These are phyloP conservation scores for Scrobipalpa costella DNA, from an alignment of 2,888 invertebrate genomes.

Conservation along the genomic window DNA sequence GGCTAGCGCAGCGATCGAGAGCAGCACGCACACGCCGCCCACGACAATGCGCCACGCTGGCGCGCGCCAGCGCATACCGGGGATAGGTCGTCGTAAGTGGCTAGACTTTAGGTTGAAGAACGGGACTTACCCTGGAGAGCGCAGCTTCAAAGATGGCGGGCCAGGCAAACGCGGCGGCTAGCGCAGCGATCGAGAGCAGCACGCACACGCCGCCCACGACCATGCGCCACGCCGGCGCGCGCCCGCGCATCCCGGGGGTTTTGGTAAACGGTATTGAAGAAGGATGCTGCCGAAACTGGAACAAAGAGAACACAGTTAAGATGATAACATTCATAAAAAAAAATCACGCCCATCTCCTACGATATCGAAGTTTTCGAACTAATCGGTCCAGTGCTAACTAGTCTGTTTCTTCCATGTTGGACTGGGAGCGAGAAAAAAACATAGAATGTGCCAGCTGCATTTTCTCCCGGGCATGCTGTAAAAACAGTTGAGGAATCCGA, in stretches of 20 bases:
- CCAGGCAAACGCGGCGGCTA: slow-evolving; percentile 64
- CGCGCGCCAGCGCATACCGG: slow-evolving; percentile 64
- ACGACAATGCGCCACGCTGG: slow-evolving; percentile 39
- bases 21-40: slow-evolving; percentile 52
- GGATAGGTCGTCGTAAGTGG: too few relatives aligned
- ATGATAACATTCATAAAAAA: not conserved
- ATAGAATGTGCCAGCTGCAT: too few relatives aligned
- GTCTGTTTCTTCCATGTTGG: too few relatives aligned
- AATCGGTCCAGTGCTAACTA: too few relatives aligned
- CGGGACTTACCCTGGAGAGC: slow-evolving; percentile 34
- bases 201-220: slow-evolving; percentile 53
- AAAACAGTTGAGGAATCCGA: too few relatives aligned
- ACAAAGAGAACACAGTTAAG: not conserved
- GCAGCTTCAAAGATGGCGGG: slow-evolving; percentile 64
- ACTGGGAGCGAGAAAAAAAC: too few relatives aligned
- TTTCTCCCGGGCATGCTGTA: too few relatives aligned
- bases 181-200: slow-evolving; percentile 54
- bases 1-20: slow-evolving; percentile 56
- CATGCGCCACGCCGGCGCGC: slow-evolving; percentile 61
- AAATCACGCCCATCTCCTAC: too few relatives aligned
- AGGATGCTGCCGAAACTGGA: not conserved
- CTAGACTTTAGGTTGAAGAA: too few relatives aligned
- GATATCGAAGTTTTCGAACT: too few relatives aligned
- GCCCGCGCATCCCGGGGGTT: slow-evolving; percentile 67
- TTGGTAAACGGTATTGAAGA: too few relatives aligned